Evolutionary conservation across 2,888 invertebrate species (phyloP), one percentile per base, ranked within the genome.

Genomic region (Stegophylla sp.): DNA sequence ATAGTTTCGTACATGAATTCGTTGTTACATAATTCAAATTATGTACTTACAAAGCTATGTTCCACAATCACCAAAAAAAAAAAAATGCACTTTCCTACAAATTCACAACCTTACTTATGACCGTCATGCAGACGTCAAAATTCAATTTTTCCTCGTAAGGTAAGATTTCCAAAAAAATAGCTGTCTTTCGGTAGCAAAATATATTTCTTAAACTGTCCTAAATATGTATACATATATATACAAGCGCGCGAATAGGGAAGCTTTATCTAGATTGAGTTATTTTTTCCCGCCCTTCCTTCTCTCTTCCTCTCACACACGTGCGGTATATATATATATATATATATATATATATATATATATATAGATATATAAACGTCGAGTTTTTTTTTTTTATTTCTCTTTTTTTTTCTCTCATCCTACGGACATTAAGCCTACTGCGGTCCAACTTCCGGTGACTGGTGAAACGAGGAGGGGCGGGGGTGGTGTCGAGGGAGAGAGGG

Each of bases 351-450:
- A 34, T 64, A 51, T 34, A 23, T 48, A 61, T 63, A 61, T 34
- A 64, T 48, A 64, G 51, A 67, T 4, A 26, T 5, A 67, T 48
- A 75, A 48, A n/a, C 28, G n/a, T 20, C 12, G 15, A 41, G n/a
- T 43, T 66, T 76, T 56, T 10, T 45, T 48, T 61, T 45, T 74
- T 3, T 48, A 17, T 61, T 17, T 53, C 12, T 20, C 34, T 51
- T 41, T 69, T 69, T 79, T 79, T 79, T 79, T 71, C 61, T 48
- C n/a, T 79, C 56, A 79, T 79, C 79, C 79, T 79, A 63, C 71
- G 79, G 79, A 61, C 61, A 79, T 79, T 79, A 79, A 79, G 79
- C 79, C 61, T 79, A 79, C 79, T 79, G 79, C 79, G 79, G 79
- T 79, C 79, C 79, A 79, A 79, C 79, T 79, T 79, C 79, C 79